Evolutionary conservation across 2,797 vertebrate species (phyloP).

Genomic region (Molossus alvarezi): DNA sequence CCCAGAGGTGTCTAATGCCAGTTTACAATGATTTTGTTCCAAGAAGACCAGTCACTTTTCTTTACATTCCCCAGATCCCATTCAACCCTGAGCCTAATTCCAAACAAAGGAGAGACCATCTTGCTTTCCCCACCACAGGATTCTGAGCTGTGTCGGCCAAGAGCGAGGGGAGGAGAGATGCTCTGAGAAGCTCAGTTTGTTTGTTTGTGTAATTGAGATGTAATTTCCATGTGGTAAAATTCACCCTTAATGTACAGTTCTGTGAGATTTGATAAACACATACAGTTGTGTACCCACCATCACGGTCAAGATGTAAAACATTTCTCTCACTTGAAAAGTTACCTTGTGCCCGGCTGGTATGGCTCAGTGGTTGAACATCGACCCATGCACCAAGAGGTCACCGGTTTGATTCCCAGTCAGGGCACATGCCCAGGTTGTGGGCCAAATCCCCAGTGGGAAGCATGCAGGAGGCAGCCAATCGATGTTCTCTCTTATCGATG

Average conservation of each 20-base stretch:
- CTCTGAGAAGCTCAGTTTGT: background rate
- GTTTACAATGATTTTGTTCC: background rate
- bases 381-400: too few species aligned
- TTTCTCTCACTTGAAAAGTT: background rate
- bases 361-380: too few species aligned
- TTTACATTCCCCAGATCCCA: rapidly evolving
- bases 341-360: too few species aligned
- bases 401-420: too few species aligned
- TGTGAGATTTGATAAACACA: background rate
- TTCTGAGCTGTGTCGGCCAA: background rate
- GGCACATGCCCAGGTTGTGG: too few species aligned
- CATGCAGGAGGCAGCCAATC: too few species aligned
- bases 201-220: background rate
- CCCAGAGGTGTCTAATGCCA: background rate
- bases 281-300: background rate
- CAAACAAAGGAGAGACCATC: background rate
- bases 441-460: too few species aligned
- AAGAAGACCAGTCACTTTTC: background rate
- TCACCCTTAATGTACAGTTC: background rate
- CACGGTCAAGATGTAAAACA: background rate
- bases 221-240: background rate
- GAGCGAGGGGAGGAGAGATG: background rate
- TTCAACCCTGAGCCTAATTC: background rate
- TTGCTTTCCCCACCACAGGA: background rate
- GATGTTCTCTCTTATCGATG: too few species aligned